Evolutionary conservation across 2,797 vertebrate species (phyloP).

Genomic region (Luscinia luscinia): DNA sequence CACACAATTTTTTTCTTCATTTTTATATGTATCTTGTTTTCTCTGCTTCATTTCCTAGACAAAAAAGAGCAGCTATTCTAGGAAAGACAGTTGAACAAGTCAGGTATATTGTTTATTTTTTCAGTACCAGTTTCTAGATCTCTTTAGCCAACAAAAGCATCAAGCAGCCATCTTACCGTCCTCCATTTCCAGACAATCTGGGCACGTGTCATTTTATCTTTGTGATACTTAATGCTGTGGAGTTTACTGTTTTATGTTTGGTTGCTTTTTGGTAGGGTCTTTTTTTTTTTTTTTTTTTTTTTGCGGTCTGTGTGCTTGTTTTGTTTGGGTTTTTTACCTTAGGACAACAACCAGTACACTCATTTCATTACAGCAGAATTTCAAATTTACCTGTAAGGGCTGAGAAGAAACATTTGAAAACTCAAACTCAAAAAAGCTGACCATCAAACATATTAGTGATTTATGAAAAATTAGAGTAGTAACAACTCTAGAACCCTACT

Average conservation of each 20-base stretch:
- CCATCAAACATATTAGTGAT: not conserved
- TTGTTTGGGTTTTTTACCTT: not conserved
- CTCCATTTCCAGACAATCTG: not conserved
- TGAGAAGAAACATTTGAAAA: not conserved
- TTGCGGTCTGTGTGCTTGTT: rapidly evolving
- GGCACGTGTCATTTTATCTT: not conserved
- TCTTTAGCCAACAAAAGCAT: not conserved
- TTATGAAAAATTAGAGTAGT: not conserved
- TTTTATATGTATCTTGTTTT: not conserved
- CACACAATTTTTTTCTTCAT: not conserved
- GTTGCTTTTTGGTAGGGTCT: not conserved
- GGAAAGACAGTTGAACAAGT: not conserved
- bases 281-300: not conserved
- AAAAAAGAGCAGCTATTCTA: not conserved
- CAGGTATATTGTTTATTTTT: not conserved
- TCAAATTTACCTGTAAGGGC: not conserved
- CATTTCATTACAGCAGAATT: not conserved
- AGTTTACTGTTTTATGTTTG: rapidly evolving
- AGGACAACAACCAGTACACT: not conserved
- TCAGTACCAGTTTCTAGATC: not conserved
- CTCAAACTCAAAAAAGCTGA: not conserved
- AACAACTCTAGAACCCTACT: not conserved
- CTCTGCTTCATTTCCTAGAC: not conserved
- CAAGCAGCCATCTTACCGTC: not conserved
- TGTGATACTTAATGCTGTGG: not conserved